Conservation (phyloP, 2,797 vertebrate genomes). For the Thalassophryne amazonica region DNA sequence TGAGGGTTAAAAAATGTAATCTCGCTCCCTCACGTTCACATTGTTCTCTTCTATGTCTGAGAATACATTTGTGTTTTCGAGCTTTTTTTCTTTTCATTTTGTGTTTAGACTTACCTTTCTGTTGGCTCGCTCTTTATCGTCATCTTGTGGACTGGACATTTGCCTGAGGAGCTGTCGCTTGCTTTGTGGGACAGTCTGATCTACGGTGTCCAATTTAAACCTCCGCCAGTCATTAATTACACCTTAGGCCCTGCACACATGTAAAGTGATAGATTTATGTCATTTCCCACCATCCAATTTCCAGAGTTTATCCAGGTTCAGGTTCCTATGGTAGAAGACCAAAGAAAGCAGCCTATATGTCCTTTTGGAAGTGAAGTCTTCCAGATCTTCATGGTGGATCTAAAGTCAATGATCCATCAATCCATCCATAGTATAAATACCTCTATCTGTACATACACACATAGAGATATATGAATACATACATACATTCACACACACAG, state of each 20-base stretch:
- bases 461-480: background rate
- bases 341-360: too few relatives aligned
- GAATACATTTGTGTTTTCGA: background rate
- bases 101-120: conserved; percentile 78
- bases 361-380: too few relatives aligned
- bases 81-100: too few relatives aligned
- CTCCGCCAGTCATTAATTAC: conserved; percentile 96
- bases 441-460: background rate
- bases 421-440: too few relatives aligned
- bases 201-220: conserved; percentile 91
- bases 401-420: too few relatives aligned
- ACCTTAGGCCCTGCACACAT: conserved; percentile 85
- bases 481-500: background rate
- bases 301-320: background rate
- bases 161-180: conserved; percentile 90
- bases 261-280: background rate
- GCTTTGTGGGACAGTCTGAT: conserved; percentile 74
- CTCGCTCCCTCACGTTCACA: too few relatives aligned
- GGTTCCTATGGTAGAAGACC: background rate
- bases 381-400: too few relatives aligned
- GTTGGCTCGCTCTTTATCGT: conserved; percentile 80
- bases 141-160: conserved; percentile 86
- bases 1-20: too few relatives aligned
- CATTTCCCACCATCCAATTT: background rate
- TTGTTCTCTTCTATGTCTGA: background rate